Percentiles rank a stretch among this genome's conserved stretches.
Evolutionary conservation across 2,113 vertebrate genomes (phyloP).

Genomic region (Bubalus kerabau): DNA sequence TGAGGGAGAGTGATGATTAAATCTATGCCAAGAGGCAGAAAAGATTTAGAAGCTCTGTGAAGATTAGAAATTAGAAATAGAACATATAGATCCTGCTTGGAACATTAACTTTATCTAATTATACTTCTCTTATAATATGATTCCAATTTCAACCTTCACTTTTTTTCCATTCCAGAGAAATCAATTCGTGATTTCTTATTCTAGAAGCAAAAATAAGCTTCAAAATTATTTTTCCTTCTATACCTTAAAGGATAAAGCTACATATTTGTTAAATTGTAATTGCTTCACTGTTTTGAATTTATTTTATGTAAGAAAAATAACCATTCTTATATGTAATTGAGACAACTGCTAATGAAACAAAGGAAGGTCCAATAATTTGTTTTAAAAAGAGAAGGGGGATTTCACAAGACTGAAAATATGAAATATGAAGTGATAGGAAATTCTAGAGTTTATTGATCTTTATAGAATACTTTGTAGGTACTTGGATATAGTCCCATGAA

Average conservation of each 20-base stretch:
- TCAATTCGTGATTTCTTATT: conserved; percentile 57
- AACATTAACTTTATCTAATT: conserved; percentile 68
- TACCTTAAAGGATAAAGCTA: neutral
- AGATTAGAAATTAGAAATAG: conserved; percentile 66
- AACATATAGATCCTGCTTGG: conserved; percentile 65
- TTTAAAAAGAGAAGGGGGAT: neutral
- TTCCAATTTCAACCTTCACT: conserved; percentile 55
- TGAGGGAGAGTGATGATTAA: conserved; percentile 65
- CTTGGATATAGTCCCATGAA: neutral
- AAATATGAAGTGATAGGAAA: neutral
- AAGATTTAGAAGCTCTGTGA: conserved; percentile 66
- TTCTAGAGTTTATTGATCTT: neutral
- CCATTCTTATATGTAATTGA: neutral
- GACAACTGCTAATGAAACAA: neutral
- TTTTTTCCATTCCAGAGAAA: conserved; percentile 43
- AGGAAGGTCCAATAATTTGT: neutral
- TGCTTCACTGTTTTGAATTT: neutral
- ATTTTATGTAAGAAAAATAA: neutral
- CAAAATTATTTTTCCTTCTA: neutral
- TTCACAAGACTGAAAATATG: neutral
- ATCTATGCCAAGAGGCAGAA: conserved; percentile 67
- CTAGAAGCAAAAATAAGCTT: neutral
- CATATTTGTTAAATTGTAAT: neutral
- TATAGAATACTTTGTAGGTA: neutral
- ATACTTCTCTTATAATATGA: conserved; percentile 49